Conservation (phyloP, 2,797 vertebrate genomes). For the Gobionotothen gibberifrons region DNA sequence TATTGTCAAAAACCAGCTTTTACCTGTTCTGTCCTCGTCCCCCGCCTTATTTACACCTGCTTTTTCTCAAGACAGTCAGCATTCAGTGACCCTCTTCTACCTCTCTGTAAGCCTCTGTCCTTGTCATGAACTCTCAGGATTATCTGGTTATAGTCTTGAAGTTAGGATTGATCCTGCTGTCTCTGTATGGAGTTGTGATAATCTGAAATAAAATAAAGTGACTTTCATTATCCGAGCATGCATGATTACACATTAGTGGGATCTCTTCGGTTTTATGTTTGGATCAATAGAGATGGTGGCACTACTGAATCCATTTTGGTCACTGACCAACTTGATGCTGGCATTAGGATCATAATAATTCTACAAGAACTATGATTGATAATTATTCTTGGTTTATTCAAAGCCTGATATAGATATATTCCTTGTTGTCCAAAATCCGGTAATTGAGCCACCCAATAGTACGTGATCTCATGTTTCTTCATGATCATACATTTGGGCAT, state of each 20-base stretch:
- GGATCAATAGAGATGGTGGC: background rate
- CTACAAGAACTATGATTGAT: background rate
- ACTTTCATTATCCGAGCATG: too few relatives aligned
- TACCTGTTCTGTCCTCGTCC: background rate
- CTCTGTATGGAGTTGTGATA: background rate
- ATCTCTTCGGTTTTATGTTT: background rate
- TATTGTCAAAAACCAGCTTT: background rate
- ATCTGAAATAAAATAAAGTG: constrained; percentile 5
- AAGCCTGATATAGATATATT: background rate
- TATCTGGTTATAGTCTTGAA: background rate
- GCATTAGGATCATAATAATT: background rate
- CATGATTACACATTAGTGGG: background rate
- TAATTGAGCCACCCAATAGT: background rate
- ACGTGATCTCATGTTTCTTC: background rate
- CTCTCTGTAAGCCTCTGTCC: constrained; percentile 11
- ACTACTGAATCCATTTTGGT: background rate
- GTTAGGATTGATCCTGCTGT: too few relatives aligned
- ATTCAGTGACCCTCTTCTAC: constrained; percentile 30
- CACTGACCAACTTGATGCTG: background rate
- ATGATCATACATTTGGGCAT: background rate
- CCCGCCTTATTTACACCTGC: background rate
- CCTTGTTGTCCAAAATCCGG: background rate
- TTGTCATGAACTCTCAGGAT: constrained; percentile 7
- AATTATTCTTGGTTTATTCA: background rate
- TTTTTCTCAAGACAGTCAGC: background rate